Evolutionary conservation across 2,113 vertebrate genomes (phyloP).

Genomic region (Struthidea cinerea): DNA sequence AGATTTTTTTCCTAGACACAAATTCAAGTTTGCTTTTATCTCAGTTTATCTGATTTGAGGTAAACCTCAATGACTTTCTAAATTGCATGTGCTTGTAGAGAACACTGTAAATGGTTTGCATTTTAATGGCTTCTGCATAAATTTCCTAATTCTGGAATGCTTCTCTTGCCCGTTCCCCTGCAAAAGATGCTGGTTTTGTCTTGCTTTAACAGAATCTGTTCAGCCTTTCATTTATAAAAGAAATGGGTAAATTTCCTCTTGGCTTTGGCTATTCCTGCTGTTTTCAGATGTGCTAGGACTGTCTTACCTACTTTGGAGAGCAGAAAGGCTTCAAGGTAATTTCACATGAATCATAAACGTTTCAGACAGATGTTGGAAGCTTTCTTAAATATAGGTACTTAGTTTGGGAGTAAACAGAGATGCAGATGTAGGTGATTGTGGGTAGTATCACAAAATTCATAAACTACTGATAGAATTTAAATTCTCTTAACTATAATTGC

Average conservation of each 20-base stretch:
- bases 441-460: not conserved
- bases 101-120: not conserved
- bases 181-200: not conserved
- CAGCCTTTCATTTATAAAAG: not conserved
- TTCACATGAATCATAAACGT: rapidly evolving
- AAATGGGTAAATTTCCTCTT: not conserved
- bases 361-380: rapidly evolving
- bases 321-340: not conserved
- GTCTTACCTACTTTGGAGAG: not conserved
- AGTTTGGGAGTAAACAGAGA: not conserved
- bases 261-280: not conserved
- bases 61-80: not conserved
- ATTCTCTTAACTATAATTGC: not conserved
- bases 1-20: not conserved
- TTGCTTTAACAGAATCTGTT: not conserved
- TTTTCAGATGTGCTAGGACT: not conserved
- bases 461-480: not conserved
- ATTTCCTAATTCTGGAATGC: not conserved
- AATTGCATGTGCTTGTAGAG: not conserved
- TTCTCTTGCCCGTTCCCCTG: not conserved
- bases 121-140: not conserved
- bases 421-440: not conserved
- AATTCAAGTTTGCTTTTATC: not conserved
- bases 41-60: not conserved
- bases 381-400: not conserved